Conservation (phyloP, 2,113 vertebrate species). For the Myocastor coypus region DNA sequence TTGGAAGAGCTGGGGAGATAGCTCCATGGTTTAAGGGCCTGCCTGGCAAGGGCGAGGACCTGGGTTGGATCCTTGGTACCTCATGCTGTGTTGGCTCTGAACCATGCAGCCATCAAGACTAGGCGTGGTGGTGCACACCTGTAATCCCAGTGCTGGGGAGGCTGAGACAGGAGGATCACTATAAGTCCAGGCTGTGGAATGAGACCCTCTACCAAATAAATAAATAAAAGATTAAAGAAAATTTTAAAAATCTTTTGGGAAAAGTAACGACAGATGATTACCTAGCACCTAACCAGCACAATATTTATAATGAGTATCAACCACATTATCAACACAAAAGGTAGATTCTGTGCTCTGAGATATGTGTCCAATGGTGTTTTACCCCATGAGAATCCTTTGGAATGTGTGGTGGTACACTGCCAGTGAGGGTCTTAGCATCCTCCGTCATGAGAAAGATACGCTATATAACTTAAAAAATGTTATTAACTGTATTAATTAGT, state of each 20-base stretch:
- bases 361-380: not conserved
- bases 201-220: too few species aligned
- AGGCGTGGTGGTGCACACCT: too few species aligned
- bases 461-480: not conserved
- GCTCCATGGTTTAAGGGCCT: too few species aligned
- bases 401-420: not conserved
- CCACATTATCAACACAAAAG: constrained; percentile 27
- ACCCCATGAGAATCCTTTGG: not conserved
- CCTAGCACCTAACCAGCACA: not conserved
- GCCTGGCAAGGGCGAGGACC: too few species aligned
- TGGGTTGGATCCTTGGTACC: too few species aligned
- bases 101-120: too few species aligned
- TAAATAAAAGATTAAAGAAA: too few species aligned
- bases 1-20: not conserved
- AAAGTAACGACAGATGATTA: constrained; percentile 50
- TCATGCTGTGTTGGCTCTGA: too few species aligned
- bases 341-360: constrained; percentile 14
- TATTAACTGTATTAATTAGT: not conserved
- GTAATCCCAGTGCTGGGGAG: too few species aligned
- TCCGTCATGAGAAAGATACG: not conserved
- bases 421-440: not conserved
- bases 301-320: constrained; percentile 38
- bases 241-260: not conserved
- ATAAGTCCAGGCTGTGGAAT: too few species aligned
- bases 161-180: too few species aligned